Conservation (phyloP, 2,113 vertebrate genomes). For the Marmota flaviventris region DNA sequence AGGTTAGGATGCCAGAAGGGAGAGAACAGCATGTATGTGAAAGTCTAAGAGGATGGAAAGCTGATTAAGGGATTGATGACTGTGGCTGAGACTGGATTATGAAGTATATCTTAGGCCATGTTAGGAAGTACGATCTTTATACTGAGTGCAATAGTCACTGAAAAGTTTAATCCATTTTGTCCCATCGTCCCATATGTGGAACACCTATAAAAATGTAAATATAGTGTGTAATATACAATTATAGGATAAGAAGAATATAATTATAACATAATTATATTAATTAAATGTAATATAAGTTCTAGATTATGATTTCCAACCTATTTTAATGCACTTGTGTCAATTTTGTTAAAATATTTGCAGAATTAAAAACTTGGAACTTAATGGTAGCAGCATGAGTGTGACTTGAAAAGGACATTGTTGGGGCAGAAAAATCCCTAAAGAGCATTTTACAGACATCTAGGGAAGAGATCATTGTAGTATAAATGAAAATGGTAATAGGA, state of each 20-base stretch:
- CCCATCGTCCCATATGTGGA: neutral
- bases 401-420: neutral
- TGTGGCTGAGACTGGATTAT: neutral
- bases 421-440: neutral
- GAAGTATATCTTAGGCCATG: neutral
- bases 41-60: neutral
- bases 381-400: neutral
- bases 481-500: neutral
- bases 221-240: neutral
- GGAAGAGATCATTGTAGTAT: neutral
- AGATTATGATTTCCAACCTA: neutral
- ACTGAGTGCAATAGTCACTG: neutral
- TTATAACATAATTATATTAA: neutral
- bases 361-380: neutral
- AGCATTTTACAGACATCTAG: neutral
- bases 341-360: neutral
- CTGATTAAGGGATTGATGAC: neutral
- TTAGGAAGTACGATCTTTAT: neutral
- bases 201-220: neutral
- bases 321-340: neutral
- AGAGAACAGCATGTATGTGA: neutral
- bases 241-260: neutral
- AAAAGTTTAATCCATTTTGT: neutral
- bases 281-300: neutral
- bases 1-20: neutral